Base-by-base conservation (phyloP, 1,140 invertebrate genomes). In the Belonocnema kinseyi region DNA sequence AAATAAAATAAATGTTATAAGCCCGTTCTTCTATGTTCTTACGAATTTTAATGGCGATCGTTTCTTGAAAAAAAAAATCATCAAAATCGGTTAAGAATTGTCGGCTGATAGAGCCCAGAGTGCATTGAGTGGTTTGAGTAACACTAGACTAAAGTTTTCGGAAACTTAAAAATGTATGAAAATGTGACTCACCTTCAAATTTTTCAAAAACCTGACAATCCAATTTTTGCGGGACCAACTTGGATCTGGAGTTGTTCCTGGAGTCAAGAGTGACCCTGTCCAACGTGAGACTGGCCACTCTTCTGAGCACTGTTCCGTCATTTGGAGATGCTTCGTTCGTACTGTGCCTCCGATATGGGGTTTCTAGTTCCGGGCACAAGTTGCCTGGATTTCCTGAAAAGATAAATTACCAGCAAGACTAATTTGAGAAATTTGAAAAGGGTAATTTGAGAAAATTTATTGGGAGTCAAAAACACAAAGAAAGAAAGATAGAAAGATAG, bases 121-220 rank as follows among this genome's bases (percentile, higher is more conserved):
- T 33, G 26, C 26, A 26, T 3, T 26, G 26, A 2, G 26, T 26
- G 26, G 26, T 3, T 3, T 26, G 26, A 26, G 26, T 26, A 3
- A 26, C 26, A 16, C 7, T 6, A 53, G 26, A 54, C 16, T 72
- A 72, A 72, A 54, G 26, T 53, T 73, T 33, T 50, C 2, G 51
- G 13, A 14, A 74, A 26, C 8, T 71, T n/a, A 2, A 70, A 71
- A 52, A 26, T 40, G 17, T 5, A 61, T 46, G 77, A 58, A 56
- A 51, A 66, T 17, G 26, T 66, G 40, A 54, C 89, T 93, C 92
- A 97, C 96, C 97, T 95, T 97, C 96, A 91, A 97, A 97, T 91
- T 96, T 97, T 91, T 97, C 96, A 86, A 95, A 96, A 54, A 96
- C 92, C 87, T 94, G 94, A 90, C 95, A 96, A 91, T 97, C 95